Evolutionary conservation across 64 coral and sea anemone genomes (phyloP).

Genomic region (Dendrophyllia cribrosa): DNA sequence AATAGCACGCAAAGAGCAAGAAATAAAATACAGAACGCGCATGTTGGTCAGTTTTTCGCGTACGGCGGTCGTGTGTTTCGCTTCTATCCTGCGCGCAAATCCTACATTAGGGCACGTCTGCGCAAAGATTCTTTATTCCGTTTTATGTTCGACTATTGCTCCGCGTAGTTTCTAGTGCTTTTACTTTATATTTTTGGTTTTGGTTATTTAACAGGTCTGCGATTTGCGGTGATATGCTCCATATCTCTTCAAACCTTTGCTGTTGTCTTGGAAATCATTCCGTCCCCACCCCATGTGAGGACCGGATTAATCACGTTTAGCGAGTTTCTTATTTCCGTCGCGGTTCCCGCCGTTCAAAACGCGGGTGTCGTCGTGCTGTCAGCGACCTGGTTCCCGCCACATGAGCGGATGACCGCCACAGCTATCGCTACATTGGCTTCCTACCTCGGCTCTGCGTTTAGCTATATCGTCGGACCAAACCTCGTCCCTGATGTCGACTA

Average conservation of each 20-base stretch:
- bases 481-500: constrained; percentile 86
- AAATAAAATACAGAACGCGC: no score
- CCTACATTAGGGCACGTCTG: no score
- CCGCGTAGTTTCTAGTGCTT: background rate
- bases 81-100: no score
- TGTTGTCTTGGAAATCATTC: constrained; percentile 77
- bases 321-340: constrained; percentile 86
- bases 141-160: no score
- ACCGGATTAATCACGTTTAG: constrained; percentile 79
- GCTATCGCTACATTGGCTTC: constrained; percentile 91
- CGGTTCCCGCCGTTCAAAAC: constrained; percentile 91
- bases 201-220: constrained; percentile 54
- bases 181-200: background rate
- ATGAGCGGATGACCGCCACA: constrained; percentile 92
- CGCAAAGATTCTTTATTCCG: no score
- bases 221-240: constrained; percentile 80
- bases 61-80: no score
- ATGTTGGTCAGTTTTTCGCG: no score
- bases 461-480: constrained; percentile 86
- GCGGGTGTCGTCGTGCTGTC: constrained; percentile 88
- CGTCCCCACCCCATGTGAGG: constrained; percentile 43
- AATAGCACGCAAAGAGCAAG: no score
- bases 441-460: constrained; percentile 85
- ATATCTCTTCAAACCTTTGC: constrained; percentile 74
- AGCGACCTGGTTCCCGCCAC: constrained; percentile 91